Conservation (phyloP, 2,113 vertebrate genomes). For the Eonycteris spelaea region DNA sequence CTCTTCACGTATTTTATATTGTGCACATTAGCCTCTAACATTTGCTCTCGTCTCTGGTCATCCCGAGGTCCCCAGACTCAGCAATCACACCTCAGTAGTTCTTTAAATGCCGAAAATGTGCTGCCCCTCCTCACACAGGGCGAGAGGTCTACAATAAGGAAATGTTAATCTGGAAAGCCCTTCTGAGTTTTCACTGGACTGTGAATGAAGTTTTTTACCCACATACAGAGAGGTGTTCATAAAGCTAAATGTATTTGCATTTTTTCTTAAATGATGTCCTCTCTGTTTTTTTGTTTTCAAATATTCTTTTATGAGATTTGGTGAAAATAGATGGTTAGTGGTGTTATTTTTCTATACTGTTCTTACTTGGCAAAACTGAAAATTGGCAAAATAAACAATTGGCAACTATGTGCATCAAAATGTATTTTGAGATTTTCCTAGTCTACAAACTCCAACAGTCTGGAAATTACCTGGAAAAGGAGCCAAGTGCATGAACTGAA, state of each 20-base stretch:
- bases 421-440: not conserved
- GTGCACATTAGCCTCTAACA: not conserved
- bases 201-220: not conserved
- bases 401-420: not conserved
- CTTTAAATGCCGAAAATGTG: not conserved
- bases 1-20: not conserved
- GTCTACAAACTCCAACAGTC: not conserved
- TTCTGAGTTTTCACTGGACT: not conserved
- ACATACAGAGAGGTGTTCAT: not conserved
- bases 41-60: not conserved
- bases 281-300: slow-evolving; percentile 28
- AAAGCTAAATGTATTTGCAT: not conserved
- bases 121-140: not conserved
- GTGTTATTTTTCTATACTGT: not conserved
- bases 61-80: not conserved
- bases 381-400: slow-evolving; percentile 2
- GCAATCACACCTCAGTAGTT: not conserved
- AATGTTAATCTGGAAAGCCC: not conserved
- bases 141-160: not conserved
- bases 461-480: not conserved
- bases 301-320: not conserved
- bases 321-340: not conserved
- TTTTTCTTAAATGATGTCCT: not conserved
- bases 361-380: slow-evolving; percentile 37
- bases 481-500: not conserved